Percentiles rank a stretch among this genome's conserved stretches.
These are phyloP conservation scores for Calliphora vomitoria DNA, from an alignment of 2,888 invertebrate genomes.

Conservation along the genomic window DNA sequence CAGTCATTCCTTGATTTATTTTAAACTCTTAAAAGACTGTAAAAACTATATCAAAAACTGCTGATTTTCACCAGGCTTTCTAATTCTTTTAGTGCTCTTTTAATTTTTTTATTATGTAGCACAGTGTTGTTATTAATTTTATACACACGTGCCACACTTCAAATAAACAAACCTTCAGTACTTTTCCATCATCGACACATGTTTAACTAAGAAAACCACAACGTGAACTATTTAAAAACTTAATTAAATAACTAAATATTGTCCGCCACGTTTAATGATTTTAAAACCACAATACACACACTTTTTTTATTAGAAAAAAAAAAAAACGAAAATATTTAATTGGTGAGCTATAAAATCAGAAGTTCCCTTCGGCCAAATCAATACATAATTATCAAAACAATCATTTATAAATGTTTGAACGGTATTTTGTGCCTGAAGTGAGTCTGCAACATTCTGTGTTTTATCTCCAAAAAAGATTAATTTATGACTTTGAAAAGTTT, in stretches of 20 bases:
- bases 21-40: too few relatives aligned
- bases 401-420: background rate
- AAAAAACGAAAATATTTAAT: background rate
- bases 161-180: constrained; percentile 22
- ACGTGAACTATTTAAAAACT: background rate
- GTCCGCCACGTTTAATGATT: constrained; percentile 11
- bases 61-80: too few relatives aligned
- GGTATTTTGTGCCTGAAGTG: too few relatives aligned
- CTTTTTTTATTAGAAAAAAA: background rate
- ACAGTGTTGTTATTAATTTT: background rate
- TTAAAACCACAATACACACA: constrained; percentile 11
- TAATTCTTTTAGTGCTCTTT: too few relatives aligned
- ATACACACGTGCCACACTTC: background rate
- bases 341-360: background rate
- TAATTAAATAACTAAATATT: background rate
- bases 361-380: background rate
- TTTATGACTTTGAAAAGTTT: too few relatives aligned
- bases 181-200: constrained; percentile 23
- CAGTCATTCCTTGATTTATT: too few relatives aligned
- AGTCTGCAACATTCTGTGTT: too few relatives aligned
- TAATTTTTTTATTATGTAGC: too few relatives aligned
- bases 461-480: too few relatives aligned
- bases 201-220: constrained; percentile 18
- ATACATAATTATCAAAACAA: background rate
- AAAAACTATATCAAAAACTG: too few relatives aligned